Base-by-base conservation (phyloP, 2,797 vertebrate genomes). In the Knipowitschia caucasica region DNA sequence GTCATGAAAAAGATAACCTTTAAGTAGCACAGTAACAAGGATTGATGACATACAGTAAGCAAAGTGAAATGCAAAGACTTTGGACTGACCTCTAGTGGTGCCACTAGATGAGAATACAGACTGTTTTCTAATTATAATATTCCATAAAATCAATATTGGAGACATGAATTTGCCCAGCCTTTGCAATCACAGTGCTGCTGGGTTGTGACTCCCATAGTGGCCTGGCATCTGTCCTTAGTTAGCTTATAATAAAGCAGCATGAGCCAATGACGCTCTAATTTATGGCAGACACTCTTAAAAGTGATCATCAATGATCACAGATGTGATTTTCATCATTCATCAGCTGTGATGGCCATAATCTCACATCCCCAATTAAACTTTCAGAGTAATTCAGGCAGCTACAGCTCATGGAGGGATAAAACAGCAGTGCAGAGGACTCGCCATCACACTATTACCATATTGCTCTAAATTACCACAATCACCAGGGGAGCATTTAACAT, bases 371-470 rank as follows among this genome's bases (percentile, higher is more conserved):
- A 84, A 83, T 82, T 77, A 84, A 73, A 64, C 64, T 61, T 72
- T 76, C 67, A 69, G 46, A 69, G 75, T 77, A 77, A 85, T 87
- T 77, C 74, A 59, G 67, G 57, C 38, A 50, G 64, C 77, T 73
- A 55, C 69, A 59, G 67, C 77, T 76, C 50, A 49, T 71, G 65
- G 79, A 80, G 69, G 71, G 78, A 80, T 62, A 73, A 78, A 77
- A 67, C 53, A 63, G 35, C 53, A 53, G 62, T 79, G 74, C 52
- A 53, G 64, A 64, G 66, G 73, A 81, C 64, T 75, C 62, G 71
- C 79, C 82, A 82, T 80, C 75, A 85, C 72, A 60, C 60, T 75
- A 85, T 87, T 85, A 87, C 69, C 81, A 85, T 85, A 81, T 78
- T 82, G 75, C 77, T 80, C 75, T 78, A 84, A 87, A 88, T 85